phyloP scores from a whole-genome alignment of 2,797 vertebrate genomes.

The Anisognathus igniventris region DNA sequence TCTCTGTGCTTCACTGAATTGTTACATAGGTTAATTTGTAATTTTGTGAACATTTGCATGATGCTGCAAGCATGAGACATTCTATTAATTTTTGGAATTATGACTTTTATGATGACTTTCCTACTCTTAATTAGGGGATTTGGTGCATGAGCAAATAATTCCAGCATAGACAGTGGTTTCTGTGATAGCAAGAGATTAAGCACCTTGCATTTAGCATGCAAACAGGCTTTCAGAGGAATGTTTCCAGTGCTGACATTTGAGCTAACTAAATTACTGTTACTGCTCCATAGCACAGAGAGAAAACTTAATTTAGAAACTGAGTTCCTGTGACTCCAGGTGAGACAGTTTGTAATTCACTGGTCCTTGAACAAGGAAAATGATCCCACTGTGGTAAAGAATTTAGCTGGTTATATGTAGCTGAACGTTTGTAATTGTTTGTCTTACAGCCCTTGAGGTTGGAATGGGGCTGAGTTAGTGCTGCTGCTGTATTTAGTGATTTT shows the following conservation, averaged over 20 bases:
- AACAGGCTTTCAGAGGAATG: neutral
- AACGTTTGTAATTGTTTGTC: neutral
- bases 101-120: neutral
- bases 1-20: neutral
- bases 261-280: neutral
- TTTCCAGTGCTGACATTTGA: neutral
- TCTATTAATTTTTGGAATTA: neutral
- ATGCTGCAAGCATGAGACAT: neutral
- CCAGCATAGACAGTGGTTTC: neutral
- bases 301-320: constrained; percentile 24
- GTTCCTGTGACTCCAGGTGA: neutral
- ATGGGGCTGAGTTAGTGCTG: neutral
- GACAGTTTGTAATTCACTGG: neutral
- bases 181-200: neutral
- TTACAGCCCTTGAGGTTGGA: neutral
- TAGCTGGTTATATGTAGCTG: neutral
- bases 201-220: neutral
- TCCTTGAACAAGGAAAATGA: neutral
- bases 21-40: neutral
- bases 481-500: neutral
- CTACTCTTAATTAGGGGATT: neutral
- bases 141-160: neutral
- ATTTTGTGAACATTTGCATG: neutral
- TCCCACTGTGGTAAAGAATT: neutral
- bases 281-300: neutral